These are phyloP conservation scores for Montipora capricornis DNA, from an alignment of 64 coral and sea anemone genomes.

Conservation along the genomic window DNA sequence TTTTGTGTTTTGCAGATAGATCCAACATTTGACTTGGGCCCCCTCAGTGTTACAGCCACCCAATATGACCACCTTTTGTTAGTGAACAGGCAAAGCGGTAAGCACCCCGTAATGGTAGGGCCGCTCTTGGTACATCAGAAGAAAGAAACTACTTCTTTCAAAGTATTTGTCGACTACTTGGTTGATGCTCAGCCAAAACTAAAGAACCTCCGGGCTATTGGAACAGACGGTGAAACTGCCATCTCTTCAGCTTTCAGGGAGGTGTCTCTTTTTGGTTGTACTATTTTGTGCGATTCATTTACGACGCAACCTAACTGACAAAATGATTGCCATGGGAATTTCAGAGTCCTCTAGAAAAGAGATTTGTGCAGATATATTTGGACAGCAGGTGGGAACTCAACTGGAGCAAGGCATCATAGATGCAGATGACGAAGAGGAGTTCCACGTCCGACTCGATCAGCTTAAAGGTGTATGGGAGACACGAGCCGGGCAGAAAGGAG, in stretches of 20 bases:
- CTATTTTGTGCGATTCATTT: constrained; percentile 24
- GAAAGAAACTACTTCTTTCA: constrained; percentile 33
- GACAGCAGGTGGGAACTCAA: neutral
- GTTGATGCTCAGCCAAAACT: neutral
- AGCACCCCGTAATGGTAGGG: constrained; percentile 30
- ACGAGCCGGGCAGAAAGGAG: neutral
- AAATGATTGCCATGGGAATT: constrained; percentile 13
- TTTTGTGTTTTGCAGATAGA: constrained; percentile 35
- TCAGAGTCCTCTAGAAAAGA: neutral
- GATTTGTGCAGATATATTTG: constrained; percentile 25
- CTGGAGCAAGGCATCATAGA: constrained; percentile 24
- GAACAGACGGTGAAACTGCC: constrained; percentile 28
- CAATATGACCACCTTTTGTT: constrained; percentile 37
- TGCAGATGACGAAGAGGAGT: constrained; percentile 28
- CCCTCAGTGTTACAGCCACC: constrained; percentile 24
- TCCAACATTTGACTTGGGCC: constrained; percentile 33
- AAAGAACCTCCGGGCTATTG: constrained; percentile 10
- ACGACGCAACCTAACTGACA: neutral
- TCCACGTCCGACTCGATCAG: constrained; percentile 1
- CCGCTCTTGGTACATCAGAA: constrained; percentile 32
- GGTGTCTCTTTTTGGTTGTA: neutral
- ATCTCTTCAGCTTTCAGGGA: constrained; percentile 1
- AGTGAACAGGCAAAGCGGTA: neutral
- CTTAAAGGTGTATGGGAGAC: constrained; percentile 7
- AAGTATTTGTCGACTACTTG: neutral